Base-by-base conservation (phyloP, 2,888 invertebrate genomes). In the Agrochola litura region DNA sequence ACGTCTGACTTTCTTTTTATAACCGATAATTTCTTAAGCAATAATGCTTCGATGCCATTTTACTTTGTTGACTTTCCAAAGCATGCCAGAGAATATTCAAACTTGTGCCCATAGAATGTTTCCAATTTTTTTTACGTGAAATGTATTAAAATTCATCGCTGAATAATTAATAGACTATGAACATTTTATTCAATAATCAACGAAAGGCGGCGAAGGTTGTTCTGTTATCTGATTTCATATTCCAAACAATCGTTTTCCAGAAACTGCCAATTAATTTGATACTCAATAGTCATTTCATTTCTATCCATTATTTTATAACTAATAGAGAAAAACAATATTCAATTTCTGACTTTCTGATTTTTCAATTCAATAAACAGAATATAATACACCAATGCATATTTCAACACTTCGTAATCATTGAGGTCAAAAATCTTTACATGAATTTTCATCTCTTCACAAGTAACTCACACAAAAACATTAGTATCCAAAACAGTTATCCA, bases 1-100 rank as follows among this genome's bases (percentile, higher is more conserved):
- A 84, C 41, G 91, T 91, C 90, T 92, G 92, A 91, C 91, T 83
- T 92, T 90, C 56, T 74, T 77, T 82, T 65, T 73, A 73, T 65
- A 70, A 73, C 71, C 65, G 30, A 74, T 77, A 78, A 65, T 76
- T 79, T 79, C 43, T 76, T 52, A 6, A 10, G n/a, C n/a, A 76
- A 37, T 37, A 70, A 64, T 43, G 5, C 9, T 6, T 67, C 12
- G 58, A 82, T 54, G 25, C 37, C n/a, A 63, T 64, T 68, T 9
- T 64, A 71, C 37, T 37, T 43, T 52, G 0, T 19, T 8, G 1
- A 43, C 70, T 54, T 61, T 71, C 8, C 1, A 22, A 60, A 68
- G 25, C 12, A 43, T 16, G 14, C 10, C 22, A 41, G 0, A 43
- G 10, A 12, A 30, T 14, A 16, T 46, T 16, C 0, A n/a, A 58